Evolutionary conservation across 2,113 vertebrate genomes (phyloP), one percentile per base, ranked within the genome.

Genomic region (Furnarius figulus): DNA sequence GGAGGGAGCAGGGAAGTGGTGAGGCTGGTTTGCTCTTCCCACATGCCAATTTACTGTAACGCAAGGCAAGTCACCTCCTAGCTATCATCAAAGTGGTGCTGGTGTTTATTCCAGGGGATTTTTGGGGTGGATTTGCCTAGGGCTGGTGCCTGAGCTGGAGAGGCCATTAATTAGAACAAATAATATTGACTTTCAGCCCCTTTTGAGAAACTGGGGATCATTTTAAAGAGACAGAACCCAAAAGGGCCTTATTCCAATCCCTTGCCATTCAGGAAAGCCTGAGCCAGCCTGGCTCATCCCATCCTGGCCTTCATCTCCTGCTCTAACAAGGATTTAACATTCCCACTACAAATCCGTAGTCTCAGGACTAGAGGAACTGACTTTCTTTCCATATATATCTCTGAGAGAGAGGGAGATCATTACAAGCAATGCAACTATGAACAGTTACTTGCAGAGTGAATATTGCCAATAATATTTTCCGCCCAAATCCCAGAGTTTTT

Each of bases 31-130:
- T 96, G 75, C 68, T 70, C 94, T 91, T 91, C 85, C 87, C 93
- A 90, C 90, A 33, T 73, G 63, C 49, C 89, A 75, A 85, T 88
- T 93, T 84, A 74, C 65, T 67, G 33, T 9, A 93, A 71, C 1
- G 2, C 30, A 55, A 71, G 42, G 80, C 84, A 91, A 84, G 90
- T 93, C 94, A 42, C 91, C 93, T 85, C 77, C 56, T 30, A 75
- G 8, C 81, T 89, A 87, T 87, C 88, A 89, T 96, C 93, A 90
- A 89, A 89, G 88, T 30, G n/a, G 13, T 56, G n/a, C n/a, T n/a
- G 23, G 42, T 75, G 76, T 55, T 95, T 94, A 79, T 93, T 94
- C 90, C 80, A 92, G 92, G 90, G 86, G 85, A 94, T 95, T 95
- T 94, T 93, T 63, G 79, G 85, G 92, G 65, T 92, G 85, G 85